Evolutionary conservation across 2,797 vertebrate genomes (phyloP), one percentile per base, ranked within the genome.

Genomic region (Poliocrania exsul): DNA sequence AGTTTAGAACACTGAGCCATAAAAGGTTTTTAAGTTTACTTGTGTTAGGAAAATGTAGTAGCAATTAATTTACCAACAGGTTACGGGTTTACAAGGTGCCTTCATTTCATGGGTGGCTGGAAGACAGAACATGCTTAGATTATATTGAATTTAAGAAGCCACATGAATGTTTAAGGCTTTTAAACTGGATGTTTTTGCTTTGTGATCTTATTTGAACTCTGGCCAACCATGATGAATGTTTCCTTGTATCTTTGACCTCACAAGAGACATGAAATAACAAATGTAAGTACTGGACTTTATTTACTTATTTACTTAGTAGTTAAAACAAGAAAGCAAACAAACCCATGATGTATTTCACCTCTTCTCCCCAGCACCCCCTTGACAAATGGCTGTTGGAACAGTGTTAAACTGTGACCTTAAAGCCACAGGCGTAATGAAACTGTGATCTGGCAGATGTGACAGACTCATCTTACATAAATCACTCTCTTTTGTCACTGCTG

Each of bases 381-480:
- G 85, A 95, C 89, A 96, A 97, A 96, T 84, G 81, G 78, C 78
- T 86, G 19, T 93, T 89, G 86, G 86, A 97, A 57, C 64, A 72
- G 57, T 73, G 84, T 84, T 96, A 88, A 91, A 88, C 81, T 89
- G 67, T 89, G 94, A 91, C 95, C 91, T 78, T 90, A 92, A 88
- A 96, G 92, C 90, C 89, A 85, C 35, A 26, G 71, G 81, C 56
- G 6, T 95, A 94, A 92, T 96, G 94, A 95, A 95, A 78, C 90
- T 83, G 80, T 86, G 92, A 91, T 84, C 92, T 96, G 96, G 95
- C 97, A 97, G 97, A 97, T 98, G 97, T 94, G 94, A 94, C 78
- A 82, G 85, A 57, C 85, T 91, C 95, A 86, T 92, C 94, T 98
- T 92, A 84, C 73, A 94, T 97, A 97, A 97, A 98, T 98, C 97